Percentiles rank a stretch among this genome's conserved stretches.
Conservation (phyloP, 2,888 invertebrate species). For the Rhagonycha fulva region DNA sequence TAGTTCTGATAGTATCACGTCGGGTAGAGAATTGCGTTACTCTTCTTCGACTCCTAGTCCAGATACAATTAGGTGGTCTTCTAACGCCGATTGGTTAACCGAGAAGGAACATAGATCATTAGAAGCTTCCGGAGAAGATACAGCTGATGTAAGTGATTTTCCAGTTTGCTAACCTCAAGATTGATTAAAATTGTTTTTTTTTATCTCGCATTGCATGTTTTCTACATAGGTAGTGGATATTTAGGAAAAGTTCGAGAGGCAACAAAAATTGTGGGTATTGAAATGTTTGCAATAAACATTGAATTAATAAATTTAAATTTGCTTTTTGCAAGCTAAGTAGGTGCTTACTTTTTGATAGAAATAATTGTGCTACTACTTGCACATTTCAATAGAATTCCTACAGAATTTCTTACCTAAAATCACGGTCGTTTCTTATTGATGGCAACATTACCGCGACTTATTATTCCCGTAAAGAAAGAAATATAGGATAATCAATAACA, state of each 20-base stretch:
- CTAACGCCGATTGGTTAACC: slow-evolving; percentile 52
- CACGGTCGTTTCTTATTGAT: background rate
- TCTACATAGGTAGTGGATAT: background rate
- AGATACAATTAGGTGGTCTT: slow-evolving; percentile 53
- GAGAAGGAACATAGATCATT: slow-evolving; percentile 48
- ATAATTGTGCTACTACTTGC: background rate
- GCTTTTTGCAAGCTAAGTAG: background rate
- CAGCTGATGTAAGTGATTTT: slow-evolving; percentile 55
- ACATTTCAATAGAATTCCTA: background rate
- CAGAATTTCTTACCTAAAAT: background rate
- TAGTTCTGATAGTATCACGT: slow-evolving; percentile 64
- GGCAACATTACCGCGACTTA: background rate
- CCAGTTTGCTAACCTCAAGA: background rate
- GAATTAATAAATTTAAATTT: background rate
- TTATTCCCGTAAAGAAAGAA: background rate
- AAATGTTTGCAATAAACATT: background rate
- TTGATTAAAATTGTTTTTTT: background rate
- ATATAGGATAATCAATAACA: background rate
- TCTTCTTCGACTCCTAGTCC: slow-evolving; percentile 55
- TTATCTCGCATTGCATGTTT: background rate
- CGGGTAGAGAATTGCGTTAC: slow-evolving; percentile 55
- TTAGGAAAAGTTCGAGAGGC: background rate
- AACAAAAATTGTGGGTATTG: background rate
- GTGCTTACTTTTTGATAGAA: background rate
- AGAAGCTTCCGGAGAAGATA: slow-evolving; percentile 58